Conservation (phyloP, 2,113 vertebrate genomes). For the Mormyrus lacerda region DNA sequence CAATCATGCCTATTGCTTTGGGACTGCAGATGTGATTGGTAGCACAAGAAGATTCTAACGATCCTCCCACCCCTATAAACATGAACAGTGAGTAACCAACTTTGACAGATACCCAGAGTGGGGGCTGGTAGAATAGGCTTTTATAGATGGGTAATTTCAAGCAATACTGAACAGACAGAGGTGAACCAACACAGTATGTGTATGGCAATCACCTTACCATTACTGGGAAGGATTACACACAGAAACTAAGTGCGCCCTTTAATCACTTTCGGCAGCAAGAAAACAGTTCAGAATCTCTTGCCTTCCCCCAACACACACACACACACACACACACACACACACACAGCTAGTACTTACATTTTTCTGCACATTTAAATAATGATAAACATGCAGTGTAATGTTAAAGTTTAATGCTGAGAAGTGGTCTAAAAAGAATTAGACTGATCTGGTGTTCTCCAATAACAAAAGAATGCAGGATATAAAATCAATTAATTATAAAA, state of each 20-base stretch:
- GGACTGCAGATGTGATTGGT: neutral
- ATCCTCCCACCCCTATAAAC: neutral
- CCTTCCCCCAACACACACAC: no score
- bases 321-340: neutral
- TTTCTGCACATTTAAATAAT: neutral
- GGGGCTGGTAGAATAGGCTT: neutral
- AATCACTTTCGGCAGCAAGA: neutral
- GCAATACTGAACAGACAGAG: neutral
- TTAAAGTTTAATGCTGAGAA: neutral
- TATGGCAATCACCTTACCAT: neutral
- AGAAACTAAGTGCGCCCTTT: neutral
- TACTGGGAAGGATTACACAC: neutral
- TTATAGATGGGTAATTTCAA: neutral
- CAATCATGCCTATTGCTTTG: slow-evolving; percentile 41
- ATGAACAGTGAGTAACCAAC: neutral
- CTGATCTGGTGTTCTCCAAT: neutral
- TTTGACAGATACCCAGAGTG: neutral
- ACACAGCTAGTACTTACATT: neutral
- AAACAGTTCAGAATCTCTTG: neutral
- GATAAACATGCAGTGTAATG: neutral
- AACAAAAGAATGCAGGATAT: neutral
- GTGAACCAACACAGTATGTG: neutral
- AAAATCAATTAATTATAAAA: neutral
- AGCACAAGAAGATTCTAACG: slow-evolving; percentile 4
- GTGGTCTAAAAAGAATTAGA: neutral